These are phyloP conservation scores for Fregetta grallaria DNA, from an alignment of 2,113 vertebrate genomes.

Conservation along the genomic window DNA sequence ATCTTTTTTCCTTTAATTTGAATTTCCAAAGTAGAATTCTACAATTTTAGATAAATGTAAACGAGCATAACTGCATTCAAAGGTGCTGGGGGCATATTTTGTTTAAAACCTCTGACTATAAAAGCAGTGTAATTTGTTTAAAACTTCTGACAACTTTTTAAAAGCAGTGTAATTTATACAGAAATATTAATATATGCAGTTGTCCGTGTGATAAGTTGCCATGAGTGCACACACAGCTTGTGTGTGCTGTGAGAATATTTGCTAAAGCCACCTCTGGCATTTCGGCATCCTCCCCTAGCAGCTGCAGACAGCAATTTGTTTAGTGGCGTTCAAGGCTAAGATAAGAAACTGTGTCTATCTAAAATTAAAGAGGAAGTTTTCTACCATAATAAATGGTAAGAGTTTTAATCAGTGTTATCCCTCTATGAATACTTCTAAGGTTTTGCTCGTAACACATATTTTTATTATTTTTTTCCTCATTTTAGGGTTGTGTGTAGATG, in stretches of 20 bases:
- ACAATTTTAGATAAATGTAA: not conserved
- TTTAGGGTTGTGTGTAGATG: not conserved
- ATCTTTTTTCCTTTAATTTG: not conserved
- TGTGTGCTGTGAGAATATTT: not conserved
- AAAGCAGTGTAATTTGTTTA: no score
- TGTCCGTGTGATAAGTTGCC: not conserved
- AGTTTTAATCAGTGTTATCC: not conserved
- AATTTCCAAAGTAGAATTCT: not conserved
- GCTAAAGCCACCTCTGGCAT: not conserved
- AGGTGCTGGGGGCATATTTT: not conserved
- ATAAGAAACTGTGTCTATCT: not conserved
- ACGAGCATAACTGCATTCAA: not conserved
- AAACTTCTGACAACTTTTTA: no score
- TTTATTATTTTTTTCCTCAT: not conserved
- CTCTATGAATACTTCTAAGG: not conserved
- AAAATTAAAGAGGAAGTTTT: not conserved
- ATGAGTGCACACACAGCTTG: not conserved
- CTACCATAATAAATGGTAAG: not conserved
- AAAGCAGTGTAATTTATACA: not conserved
- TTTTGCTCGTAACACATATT: not conserved
- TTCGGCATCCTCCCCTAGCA: not conserved
- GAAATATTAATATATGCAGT: not conserved
- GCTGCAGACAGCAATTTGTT: not conserved
- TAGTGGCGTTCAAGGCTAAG: not conserved
- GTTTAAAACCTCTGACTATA: not conserved